phyloP scores from a whole-genome alignment of 2,797 vertebrate genomes.

The Distichodus sexfasciatus region DNA sequence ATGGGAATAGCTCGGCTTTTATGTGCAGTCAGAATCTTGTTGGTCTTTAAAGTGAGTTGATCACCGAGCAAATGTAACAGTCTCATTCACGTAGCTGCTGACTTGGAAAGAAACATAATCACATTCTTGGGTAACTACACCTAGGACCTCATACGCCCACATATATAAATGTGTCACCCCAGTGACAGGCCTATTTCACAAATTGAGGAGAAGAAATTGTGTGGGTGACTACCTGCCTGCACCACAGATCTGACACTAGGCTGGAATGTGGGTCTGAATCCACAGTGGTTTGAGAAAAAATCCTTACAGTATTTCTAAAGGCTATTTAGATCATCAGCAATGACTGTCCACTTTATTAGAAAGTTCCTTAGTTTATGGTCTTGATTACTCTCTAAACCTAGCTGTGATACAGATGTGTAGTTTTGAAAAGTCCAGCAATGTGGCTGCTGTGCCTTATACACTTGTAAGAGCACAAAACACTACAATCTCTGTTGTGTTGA shows the following conservation, averaged over 20 bases:
- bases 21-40: background rate
- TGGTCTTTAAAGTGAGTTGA: background rate
- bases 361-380: no score
- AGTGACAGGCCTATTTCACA: background rate
- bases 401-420: no score
- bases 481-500: no score
- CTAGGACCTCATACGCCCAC: no score
- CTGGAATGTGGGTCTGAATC: slow-evolving; percentile 1
- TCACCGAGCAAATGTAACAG: background rate
- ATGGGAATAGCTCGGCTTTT: background rate
- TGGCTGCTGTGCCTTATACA: no score
- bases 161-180: background rate
- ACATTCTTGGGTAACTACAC: background rate
- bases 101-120: background rate
- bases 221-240: background rate
- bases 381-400: no score
- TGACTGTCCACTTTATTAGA: no score
- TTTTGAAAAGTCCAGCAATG: no score
- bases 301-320: background rate
- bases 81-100: background rate
- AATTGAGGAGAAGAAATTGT: background rate
- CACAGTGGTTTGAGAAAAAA: background rate
- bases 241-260: background rate
- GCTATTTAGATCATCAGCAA: no score
- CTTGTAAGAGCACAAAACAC: no score